Conservation (phyloP, 2,113 vertebrate genomes). For the Mormoops blainvillei region DNA sequence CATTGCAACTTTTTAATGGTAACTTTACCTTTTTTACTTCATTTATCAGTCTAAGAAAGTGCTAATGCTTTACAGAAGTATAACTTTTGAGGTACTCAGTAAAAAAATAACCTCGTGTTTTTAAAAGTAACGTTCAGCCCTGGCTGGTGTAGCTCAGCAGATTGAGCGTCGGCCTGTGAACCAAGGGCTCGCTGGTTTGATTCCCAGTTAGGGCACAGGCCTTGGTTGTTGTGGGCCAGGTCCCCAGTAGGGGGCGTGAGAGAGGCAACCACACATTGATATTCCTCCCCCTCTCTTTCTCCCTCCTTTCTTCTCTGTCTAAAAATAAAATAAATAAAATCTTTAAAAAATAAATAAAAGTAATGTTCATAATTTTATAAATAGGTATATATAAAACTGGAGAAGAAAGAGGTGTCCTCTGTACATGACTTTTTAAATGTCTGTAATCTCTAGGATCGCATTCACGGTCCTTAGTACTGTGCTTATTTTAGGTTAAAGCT, state of each 20-base stretch:
- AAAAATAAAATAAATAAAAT: no score
- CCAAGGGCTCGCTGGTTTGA: no score
- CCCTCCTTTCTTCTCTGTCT: no score
- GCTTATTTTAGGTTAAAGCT: background rate
- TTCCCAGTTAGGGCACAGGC: no score
- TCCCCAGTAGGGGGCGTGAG: no score
- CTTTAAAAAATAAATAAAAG: no score
- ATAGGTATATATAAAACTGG: background rate
- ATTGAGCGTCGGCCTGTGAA: no score
- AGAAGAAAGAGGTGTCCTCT: background rate
- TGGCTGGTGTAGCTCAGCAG: no score
- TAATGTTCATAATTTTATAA: background rate
- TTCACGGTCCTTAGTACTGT: background rate
- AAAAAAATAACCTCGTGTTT: background rate
- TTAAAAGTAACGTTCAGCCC: background rate
- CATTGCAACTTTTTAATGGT: background rate
- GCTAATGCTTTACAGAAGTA: background rate
- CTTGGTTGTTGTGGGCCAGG: no score
- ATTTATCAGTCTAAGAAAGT: background rate
- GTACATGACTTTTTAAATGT: background rate
- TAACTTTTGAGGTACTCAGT: background rate
- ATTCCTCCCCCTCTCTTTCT: no score
- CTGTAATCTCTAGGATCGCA: background rate
- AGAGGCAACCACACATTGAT: no score
- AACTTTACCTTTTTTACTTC: background rate